Base-by-base conservation (phyloP, 2,888 invertebrate species). In the Acanthosepion esculentum region DNA sequence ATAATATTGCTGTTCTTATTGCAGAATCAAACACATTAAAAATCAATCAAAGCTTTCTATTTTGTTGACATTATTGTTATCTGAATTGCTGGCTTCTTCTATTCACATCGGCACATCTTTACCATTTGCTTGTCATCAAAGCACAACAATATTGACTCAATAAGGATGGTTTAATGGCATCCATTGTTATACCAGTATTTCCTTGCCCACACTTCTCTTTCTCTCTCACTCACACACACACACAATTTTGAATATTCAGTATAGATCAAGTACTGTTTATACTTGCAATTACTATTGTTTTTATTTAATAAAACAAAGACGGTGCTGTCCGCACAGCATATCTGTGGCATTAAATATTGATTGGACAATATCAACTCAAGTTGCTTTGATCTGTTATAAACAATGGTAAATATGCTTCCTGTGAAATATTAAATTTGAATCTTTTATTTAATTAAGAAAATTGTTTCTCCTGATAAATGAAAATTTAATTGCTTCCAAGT, bases 101-200 rank as follows among this genome's bases (percentile, higher is more conserved):
- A 23, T 93, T 50, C 50, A 93, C 93, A 93, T 93, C 93, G 53
- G 50, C 93, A 93, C 93, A 53, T 93, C 93, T 48, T 78, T 93
- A 93, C 93, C 53, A 93, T 93, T 93, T 93, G 93, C 93, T 93
- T 93, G n/a, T n/a, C 48, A 50, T 93, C 93, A 50, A 53, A 53
- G 93, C 93, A 93, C 93, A 93, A 93, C 93, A 92, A 48, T 92
- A 53, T 93, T 93, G 48, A 78, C 33, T 33, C 78, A 15, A 78
- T 78, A 78, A 78, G 29, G 29, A 78, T 78, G 29, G n/a, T 12
- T 55, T 59, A 59, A 59, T 59, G 59, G 5, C 23, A n/a, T n/a
- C 33, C 10, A 78, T n/a, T 78, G 12, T 78, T 33, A 78, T 33
- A 15, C n/a, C 3, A 78, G n/a, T 0, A 26, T 29, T 29, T 26